These are phyloP conservation scores for Caenorhabditis afra DNA, from an alignment of 2,888 invertebrate genomes.

Conservation along the genomic window DNA sequence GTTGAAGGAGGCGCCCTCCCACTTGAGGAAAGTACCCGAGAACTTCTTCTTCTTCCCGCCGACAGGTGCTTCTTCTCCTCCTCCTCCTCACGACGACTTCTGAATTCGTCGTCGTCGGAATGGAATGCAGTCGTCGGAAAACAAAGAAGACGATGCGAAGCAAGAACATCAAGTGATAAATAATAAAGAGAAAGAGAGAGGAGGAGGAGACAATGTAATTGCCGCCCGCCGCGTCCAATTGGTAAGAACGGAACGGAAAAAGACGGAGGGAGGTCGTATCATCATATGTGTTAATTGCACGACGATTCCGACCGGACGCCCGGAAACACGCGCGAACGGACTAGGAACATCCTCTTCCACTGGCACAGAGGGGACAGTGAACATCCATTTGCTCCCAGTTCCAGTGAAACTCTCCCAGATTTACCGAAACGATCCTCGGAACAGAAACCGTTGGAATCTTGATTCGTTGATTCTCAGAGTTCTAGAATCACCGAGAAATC, in stretches of 20 bases:
- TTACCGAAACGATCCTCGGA: too few relatives aligned
- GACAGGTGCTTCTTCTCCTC: constrained; percentile 1
- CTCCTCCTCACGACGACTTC: too few relatives aligned
- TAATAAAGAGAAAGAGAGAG: constrained; percentile 16
- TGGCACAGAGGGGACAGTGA: constrained; percentile 4
- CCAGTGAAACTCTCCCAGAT: too few relatives aligned
- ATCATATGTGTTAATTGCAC: constrained; percentile 46
- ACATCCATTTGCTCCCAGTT: too few relatives aligned
- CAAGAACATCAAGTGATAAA: constrained; percentile 41
- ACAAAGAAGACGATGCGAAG: constrained; percentile 37
- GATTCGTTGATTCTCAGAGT: too few relatives aligned
- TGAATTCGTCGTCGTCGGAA: constrained; percentile 18
- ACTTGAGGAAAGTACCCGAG: too few relatives aligned
- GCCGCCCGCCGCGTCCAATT: constrained; percentile 37
- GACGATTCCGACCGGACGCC: constrained; percentile 8
- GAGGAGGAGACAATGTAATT: constrained; percentile 28
- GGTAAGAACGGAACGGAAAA: constrained; percentile 19
- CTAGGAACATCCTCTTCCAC: constrained; percentile 27
- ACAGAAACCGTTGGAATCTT: too few relatives aligned
- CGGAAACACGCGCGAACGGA: neutral
- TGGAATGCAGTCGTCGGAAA: constrained; percentile 24
- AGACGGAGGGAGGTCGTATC: constrained; percentile 46
- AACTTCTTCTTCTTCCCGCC: too few relatives aligned
- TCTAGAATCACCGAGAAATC: too few relatives aligned
- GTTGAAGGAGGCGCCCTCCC: too few relatives aligned